These are phyloP conservation scores for Melieria crassipennis DNA, from an alignment of 2,888 invertebrate genomes.

Conservation along the genomic window DNA sequence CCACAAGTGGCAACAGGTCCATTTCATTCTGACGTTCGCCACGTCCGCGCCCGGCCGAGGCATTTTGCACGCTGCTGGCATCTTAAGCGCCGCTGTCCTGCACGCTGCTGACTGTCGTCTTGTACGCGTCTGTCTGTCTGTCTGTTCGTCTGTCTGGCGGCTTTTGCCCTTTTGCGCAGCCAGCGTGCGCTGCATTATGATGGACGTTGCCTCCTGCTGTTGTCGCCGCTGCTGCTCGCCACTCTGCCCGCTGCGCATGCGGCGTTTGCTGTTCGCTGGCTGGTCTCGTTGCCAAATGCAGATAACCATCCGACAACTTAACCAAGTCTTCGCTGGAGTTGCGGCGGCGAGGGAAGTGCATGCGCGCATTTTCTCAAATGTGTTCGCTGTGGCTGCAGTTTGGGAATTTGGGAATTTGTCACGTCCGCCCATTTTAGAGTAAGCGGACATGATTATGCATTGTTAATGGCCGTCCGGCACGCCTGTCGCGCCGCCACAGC, in stretches of 20 bases:
- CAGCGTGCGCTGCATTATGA: constrained; percentile 16
- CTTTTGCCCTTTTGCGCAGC: constrained; percentile 5
- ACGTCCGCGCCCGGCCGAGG: no score
- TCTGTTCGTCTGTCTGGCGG: neutral
- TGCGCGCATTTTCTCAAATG: constrained; percentile 25
- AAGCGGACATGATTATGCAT: constrained; percentile 35
- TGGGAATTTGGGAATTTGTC: constrained; percentile 31
- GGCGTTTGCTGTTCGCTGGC: constrained; percentile 3
- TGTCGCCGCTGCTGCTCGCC: neutral
- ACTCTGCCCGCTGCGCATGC: constrained; percentile 7
- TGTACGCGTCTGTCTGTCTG: neutral
- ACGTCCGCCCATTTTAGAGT: constrained; percentile 33
- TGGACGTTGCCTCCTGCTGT: constrained; percentile 9
- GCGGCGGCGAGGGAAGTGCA: constrained; percentile 2
- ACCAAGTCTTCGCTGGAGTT: neutral
- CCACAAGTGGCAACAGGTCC: neutral
- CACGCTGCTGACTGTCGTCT: no score
- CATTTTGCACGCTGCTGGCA: neutral
- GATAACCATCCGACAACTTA: constrained; percentile 30
- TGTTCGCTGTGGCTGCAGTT: constrained; percentile 15
- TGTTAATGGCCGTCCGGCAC: constrained; percentile 29
- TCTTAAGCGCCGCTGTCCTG: neutral
- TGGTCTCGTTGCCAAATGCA: constrained; percentile 25
- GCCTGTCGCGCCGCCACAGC: neutral
- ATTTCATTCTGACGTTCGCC: neutral